These are phyloP conservation scores for Listronotus bonariensis DNA, from an alignment of 1,140 invertebrate genomes.

Conservation along the genomic window DNA sequence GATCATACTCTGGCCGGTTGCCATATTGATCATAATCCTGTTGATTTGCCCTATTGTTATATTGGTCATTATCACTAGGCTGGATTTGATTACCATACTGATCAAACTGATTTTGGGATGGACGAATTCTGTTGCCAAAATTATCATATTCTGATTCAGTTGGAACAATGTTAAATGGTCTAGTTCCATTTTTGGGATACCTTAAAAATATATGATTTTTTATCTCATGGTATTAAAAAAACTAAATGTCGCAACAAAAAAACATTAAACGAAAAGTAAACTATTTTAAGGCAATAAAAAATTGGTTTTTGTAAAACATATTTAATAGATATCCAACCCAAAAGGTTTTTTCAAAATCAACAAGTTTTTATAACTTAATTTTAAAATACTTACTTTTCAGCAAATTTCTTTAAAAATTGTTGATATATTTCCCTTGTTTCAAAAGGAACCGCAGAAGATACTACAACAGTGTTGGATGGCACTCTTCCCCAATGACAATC, in stretches of 20 bases:
- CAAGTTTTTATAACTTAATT: too few species aligned
- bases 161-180: background rate
- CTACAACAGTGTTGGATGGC: slow-evolving; percentile 86
- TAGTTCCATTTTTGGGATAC: slow-evolving; percentile 13
- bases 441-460: slow-evolving; percentile 74
- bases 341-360: too few species aligned
- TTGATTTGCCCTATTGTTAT: slow-evolving; percentile 8
- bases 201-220: background rate
- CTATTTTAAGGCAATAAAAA: too few species aligned
- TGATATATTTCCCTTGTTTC: slow-evolving; percentile 66
- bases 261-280: too few species aligned
- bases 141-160: slow-evolving; percentile 20
- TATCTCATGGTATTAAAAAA: background rate
- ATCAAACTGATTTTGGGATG: slow-evolving; percentile 21
- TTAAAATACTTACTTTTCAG: slow-evolving; percentile 59
- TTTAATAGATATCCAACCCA: too few species aligned
- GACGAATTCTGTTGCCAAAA: slow-evolving; percentile 26
- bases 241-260: background rate
- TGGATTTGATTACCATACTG: slow-evolving; percentile 18
- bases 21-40: slow-evolving; percentile 31
- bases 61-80: slow-evolving; percentile 6
- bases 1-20: slow-evolving; percentile 32
- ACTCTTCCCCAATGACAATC: slow-evolving; percentile 87
- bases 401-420: slow-evolving; percentile 62
- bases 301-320: too few species aligned